Evolutionary conservation across 2,888 invertebrate species (phyloP), one percentile per base, ranked within the genome.

Genomic region (Acanthosoma haemorrhoidale): DNA sequence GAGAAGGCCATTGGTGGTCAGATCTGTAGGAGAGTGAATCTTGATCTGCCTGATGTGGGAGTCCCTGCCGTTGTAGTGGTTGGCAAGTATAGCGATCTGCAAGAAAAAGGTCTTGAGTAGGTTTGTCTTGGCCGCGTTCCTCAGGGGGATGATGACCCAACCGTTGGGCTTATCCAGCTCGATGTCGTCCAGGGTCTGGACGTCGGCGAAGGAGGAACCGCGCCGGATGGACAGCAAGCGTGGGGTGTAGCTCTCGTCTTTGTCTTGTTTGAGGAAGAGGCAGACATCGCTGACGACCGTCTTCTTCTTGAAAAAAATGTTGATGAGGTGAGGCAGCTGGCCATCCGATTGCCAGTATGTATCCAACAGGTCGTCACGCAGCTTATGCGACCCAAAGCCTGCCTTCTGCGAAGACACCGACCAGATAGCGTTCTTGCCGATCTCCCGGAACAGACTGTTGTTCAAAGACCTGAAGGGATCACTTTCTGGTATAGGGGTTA

Each of bases 321-420:
- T 98, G 0, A 99, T 95, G 74, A 97, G 83, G 81, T 99, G 99
- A 2, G 99, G 99, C 73, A 98, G 84, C 76, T 97, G 96, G 0
- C 99, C 99, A 81, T 99, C 98, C 0, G 97, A 98, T 80, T 99
- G 99, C 99, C 99, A 99, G 80, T 97, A 99, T 2, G 96, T 96
- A 75, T 99, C 98, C 81, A 93, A 90, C 73, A 92, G 92, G 78
- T 96, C 93, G 80, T 98, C 96, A 73, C 97, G 83, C 43, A 99
- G 81, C 78, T 98, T 96, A 78, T 97, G 95, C 3, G 99, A 96
- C 2, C 99, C 99, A 83, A 96, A 97, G 59, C 97, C 96, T 75
- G 25, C 29, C 51, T 51, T 51, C 43, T 9, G 16, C 31, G 60
- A 51, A 2, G 51, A 51, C 1, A 51, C 51, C 13, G 51, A 25